Evolutionary conservation across 2,888 invertebrate species (phyloP).

Genomic region (Drosophila leonis): DNA sequence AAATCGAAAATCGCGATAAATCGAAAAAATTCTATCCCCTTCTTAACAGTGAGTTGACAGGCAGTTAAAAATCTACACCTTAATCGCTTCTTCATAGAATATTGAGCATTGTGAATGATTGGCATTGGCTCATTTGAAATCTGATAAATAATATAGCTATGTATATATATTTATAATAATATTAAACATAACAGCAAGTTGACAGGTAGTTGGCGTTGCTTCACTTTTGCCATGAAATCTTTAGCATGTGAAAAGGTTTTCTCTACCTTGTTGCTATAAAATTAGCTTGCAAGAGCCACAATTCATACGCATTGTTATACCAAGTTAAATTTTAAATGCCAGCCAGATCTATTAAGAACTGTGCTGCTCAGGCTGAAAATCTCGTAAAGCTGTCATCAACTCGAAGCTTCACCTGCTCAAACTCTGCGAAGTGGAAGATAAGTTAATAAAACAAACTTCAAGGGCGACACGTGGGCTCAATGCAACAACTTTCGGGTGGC

Average conservation of each 20-base stretch:
- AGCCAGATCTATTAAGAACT: background rate
- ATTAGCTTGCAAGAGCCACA: no score
- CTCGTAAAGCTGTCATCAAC: slow-evolving; percentile 25
- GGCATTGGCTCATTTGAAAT: background rate
- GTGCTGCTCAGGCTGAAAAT: slow-evolving; percentile 10
- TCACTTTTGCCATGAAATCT: background rate
- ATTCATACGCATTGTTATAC: background rate
- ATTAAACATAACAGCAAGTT: background rate
- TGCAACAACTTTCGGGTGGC: slow-evolving; percentile 46
- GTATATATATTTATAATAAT: background rate
- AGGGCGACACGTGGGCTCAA: slow-evolving; percentile 69
- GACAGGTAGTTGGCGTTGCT: background rate
- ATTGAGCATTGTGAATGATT: background rate
- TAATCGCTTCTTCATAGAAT: no score
- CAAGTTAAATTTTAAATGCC: background rate
- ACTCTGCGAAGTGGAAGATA: background rate
- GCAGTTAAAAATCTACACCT: background rate
- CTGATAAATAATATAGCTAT: background rate
- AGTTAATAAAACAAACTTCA: slow-evolving; percentile 65
- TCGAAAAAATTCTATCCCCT: no score
- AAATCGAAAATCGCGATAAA: no score
- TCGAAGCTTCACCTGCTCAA: background rate
- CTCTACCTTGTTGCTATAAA: background rate
- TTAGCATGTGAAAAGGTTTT: background rate
- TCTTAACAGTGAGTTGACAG: background rate